A percentile compares a stretch with the other conserved stretches of the same genome.
These are phyloP conservation scores for Solen grandis DNA, from an alignment of 1,140 invertebrate species.

Conservation along the genomic window DNA sequence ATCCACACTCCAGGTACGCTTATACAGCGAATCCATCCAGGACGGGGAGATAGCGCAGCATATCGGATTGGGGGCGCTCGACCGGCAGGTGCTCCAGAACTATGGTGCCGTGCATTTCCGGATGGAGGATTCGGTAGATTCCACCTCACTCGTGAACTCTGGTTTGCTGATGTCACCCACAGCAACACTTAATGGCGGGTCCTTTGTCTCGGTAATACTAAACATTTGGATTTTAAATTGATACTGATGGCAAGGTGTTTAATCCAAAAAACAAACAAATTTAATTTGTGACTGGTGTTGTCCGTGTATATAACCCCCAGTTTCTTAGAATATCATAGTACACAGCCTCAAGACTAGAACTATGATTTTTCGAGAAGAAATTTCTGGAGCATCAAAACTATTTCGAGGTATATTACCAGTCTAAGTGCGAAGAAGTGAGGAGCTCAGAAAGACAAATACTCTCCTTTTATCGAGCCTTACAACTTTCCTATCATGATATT, in stretches of 20 bases:
- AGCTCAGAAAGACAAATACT: no score
- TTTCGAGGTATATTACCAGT: no score
- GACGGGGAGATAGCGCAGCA: slow-evolving; percentile 28
- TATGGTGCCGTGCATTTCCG: slow-evolving; percentile 24
- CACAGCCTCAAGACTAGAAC: background rate
- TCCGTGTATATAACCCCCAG: background rate
- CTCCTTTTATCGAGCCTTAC: no score
- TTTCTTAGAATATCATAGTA: background rate
- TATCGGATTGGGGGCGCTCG: slow-evolving; percentile 7
- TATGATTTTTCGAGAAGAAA: background rate
- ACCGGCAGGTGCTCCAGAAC: slow-evolving; percentile 24
- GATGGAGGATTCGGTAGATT: slow-evolving; percentile 33
- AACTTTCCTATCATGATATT: no score
- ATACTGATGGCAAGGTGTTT: background rate
- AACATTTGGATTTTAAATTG: background rate
- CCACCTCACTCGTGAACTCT: slow-evolving; percentile 18
- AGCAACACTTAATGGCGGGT: slow-evolving; percentile 19
- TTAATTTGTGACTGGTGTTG: background rate
- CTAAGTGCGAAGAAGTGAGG: no score
- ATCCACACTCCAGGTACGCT: slow-evolving; percentile 35
- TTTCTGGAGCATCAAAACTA: background rate
- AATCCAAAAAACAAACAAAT: background rate
- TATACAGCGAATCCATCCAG: slow-evolving; percentile 33
- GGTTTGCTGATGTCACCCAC: background rate
- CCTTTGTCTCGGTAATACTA: slow-evolving; percentile 47